Percentiles rank a stretch among this genome's conserved stretches.
These are phyloP conservation scores for Gobius niger DNA, from an alignment of 2,113 vertebrate genomes.

Conservation along the genomic window DNA sequence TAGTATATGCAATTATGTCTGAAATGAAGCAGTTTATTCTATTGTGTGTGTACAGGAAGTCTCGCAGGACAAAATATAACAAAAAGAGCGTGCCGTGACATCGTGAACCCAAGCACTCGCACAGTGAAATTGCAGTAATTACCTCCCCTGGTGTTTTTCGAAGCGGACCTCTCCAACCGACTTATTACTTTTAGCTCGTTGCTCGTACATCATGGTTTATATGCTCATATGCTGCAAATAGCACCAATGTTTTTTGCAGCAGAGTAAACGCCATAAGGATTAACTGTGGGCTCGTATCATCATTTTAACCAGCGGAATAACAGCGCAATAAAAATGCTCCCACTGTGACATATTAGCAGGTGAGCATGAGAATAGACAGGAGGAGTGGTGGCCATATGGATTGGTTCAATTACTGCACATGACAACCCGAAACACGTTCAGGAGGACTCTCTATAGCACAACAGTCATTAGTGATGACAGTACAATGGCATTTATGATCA, in stretches of 20 bases:
- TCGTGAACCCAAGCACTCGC: conserved; percentile 12
- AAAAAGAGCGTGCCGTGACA: conserved; percentile 2
- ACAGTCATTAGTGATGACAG: neutral
- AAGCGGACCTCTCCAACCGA: conserved; percentile 2
- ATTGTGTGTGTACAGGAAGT: neutral
- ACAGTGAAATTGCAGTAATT: conserved; percentile 15
- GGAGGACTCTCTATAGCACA: neutral
- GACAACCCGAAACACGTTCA: neutral
- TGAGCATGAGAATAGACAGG: neutral
- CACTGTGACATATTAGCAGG: neutral
- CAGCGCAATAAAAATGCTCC: conserved; percentile 31
- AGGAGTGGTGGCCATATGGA: neutral
- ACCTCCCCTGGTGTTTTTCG: conserved; percentile 7
- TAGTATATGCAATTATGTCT: neutral
- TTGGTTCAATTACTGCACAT: neutral
- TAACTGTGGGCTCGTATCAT: conserved; percentile 25
- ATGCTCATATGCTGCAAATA: conserved; percentile 4
- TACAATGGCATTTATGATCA: neutral
- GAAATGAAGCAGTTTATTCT: neutral
- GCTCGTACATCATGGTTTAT: conserved; percentile 13
- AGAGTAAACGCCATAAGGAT: conserved; percentile 9
- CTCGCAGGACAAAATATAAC: conserved; percentile 5
- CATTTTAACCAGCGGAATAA: conserved; percentile 26
- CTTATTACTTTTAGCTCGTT: conserved; percentile 9
- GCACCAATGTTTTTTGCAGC: neutral